phyloP scores from a whole-genome alignment of 2,113 vertebrate species.

The Pao palembangensis region DNA sequence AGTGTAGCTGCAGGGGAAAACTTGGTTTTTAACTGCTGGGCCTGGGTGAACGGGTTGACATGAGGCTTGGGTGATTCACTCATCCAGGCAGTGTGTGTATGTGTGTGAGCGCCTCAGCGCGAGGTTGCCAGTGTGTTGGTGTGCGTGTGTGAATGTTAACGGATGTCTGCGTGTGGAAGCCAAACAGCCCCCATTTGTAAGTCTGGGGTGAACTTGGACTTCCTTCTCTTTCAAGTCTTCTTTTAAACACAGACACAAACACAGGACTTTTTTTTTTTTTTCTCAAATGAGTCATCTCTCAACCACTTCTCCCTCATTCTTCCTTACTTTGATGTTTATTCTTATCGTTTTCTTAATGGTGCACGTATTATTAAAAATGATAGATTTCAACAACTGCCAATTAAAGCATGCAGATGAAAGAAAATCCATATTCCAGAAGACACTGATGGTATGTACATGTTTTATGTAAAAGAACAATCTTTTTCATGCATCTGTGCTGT shows the following conservation, averaged over 20 bases:
- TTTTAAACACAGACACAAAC: slow-evolving; percentile 32
- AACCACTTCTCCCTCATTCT: slow-evolving; percentile 8
- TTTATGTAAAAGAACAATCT: too few species aligned
- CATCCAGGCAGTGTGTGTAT: slow-evolving; percentile 29
- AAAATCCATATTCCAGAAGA: background rate
- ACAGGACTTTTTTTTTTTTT: slow-evolving; percentile 16
- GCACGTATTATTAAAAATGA: background rate
- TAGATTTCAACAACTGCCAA: background rate
- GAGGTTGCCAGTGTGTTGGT: slow-evolving; percentile 37
- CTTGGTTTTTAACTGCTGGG: slow-evolving; percentile 49
- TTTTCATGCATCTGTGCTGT: background rate
- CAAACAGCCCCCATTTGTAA: slow-evolving; percentile 55
- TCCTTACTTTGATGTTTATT: slow-evolving; percentile 19
- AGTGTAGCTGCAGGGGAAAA: slow-evolving; percentile 50
- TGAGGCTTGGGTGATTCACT: slow-evolving; percentile 36
- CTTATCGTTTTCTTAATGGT: slow-evolving; percentile 5
- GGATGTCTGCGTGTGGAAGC: slow-evolving; percentile 57
- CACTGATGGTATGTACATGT: background rate
- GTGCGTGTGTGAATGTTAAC: slow-evolving; percentile 42
- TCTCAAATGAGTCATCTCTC: slow-evolving; percentile 33
- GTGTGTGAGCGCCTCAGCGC: slow-evolving; percentile 7
- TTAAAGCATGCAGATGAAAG: background rate
- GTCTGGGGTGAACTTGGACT: slow-evolving; percentile 57
- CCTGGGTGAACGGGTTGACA: slow-evolving; percentile 52
- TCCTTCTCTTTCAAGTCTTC: slow-evolving; percentile 50